A percentile compares a stretch with the other conserved stretches of the same genome.
Conservation (phyloP, 2,797 vertebrate genomes). For the Rhynchotus rufescens region DNA sequence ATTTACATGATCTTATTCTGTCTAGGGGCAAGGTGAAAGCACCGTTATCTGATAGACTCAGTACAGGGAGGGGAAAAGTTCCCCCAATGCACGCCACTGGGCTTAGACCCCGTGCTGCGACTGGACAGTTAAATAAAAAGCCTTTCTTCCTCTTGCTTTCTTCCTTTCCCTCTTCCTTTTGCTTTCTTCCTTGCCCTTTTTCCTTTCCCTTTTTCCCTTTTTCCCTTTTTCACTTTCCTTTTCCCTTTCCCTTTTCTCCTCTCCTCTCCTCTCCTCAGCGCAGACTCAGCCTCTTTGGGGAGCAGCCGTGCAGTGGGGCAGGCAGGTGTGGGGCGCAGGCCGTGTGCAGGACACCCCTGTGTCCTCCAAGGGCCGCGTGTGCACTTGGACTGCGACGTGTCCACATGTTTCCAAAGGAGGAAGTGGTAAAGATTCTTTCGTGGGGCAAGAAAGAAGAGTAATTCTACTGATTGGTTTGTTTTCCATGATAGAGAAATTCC, state of each 20-base stretch:
- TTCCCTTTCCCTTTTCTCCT: too few species aligned
- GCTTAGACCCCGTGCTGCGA: neutral
- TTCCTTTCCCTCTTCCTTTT: too few species aligned
- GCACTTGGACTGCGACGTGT: neutral
- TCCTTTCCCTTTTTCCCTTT: too few species aligned
- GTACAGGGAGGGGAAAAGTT: neutral
- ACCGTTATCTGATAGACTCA: constrained; percentile 58
- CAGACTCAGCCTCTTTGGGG: neutral
- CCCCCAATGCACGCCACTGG: neutral
- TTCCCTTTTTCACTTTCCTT: too few species aligned
- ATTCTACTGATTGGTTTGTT: neutral
- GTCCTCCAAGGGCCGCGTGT: neutral
- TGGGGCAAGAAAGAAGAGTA: neutral
- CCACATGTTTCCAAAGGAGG: neutral
- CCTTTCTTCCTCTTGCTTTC: neutral
- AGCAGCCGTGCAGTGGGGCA: neutral
- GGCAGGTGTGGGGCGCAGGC: too few species aligned
- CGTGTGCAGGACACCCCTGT: neutral
- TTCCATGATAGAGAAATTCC: neutral
- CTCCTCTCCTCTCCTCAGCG: neutral
- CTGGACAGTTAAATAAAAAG: neutral
- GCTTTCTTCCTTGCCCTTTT: too few species aligned
- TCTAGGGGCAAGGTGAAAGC: constrained; percentile 67
- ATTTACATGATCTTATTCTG: constrained; percentile 67
- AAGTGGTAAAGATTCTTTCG: neutral